Evolutionary conservation across 1,140 invertebrate genomes (phyloP).

Genomic region (Drosophila varians): DNA sequence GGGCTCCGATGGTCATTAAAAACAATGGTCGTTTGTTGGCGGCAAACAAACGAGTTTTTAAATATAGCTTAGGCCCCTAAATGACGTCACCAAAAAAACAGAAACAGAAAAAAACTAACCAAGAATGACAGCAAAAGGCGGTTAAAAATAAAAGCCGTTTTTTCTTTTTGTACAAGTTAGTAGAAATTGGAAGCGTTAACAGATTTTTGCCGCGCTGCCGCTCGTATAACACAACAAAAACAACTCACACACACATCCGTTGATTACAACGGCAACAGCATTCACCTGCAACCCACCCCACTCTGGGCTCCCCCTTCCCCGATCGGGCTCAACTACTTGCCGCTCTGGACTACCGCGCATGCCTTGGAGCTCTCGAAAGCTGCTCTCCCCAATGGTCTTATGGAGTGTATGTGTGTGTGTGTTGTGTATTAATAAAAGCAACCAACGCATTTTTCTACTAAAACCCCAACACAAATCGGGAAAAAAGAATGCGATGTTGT

Average conservation of each 20-base stretch:
- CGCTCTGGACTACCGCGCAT: slow-evolving; percentile 42
- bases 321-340: background rate
- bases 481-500: slow-evolving; percentile 36
- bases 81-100: slow-evolving; percentile 64
- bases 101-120: slow-evolving; percentile 23
- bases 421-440: slow-evolving; percentile 78
- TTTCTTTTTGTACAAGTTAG: slow-evolving; percentile 53
- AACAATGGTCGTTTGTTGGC: slow-evolving; percentile 45
- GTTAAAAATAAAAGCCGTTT: slow-evolving; percentile 21
- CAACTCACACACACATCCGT: slow-evolving; percentile 13
- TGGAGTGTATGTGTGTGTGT: slow-evolving; percentile 28
- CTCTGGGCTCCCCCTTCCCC: background rate
- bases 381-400: slow-evolving; percentile 9
- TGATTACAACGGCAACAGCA: slow-evolving; percentile 61
- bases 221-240: slow-evolving; percentile 59
- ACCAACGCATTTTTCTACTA: slow-evolving; percentile 76
- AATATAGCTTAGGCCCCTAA: slow-evolving; percentile 43
- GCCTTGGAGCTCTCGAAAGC: background rate
- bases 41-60: slow-evolving; percentile 70
- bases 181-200: slow-evolving; percentile 49
- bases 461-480: slow-evolving; percentile 58
- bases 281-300: slow-evolving; percentile 48
- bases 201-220: slow-evolving; percentile 72
- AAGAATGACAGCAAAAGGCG: slow-evolving; percentile 50
- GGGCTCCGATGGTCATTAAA: slow-evolving; percentile 28